A percentile compares a stretch with the other conserved stretches of the same genome.
Conservation (phyloP, 1,140 invertebrate species). For the Chironomus striatipennis region DNA sequence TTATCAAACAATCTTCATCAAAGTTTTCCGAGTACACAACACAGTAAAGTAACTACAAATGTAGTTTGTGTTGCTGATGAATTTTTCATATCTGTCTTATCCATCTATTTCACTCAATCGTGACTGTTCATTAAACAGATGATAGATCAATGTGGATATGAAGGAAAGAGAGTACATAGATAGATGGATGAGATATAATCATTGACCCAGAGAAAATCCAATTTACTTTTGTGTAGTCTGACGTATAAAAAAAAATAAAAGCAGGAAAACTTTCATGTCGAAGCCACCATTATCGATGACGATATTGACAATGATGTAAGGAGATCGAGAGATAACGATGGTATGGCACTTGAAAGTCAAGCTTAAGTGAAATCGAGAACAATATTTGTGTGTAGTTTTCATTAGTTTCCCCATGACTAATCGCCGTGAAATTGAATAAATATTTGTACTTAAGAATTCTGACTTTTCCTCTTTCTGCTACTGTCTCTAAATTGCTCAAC, state of each 20-base stretch:
- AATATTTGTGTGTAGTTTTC: neutral
- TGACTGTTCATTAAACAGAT: constrained; percentile 13
- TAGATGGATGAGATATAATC: neutral
- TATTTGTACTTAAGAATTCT: neutral
- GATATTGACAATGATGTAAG: too few relatives aligned
- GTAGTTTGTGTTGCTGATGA: neutral
- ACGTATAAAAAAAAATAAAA: neutral
- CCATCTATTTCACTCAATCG: neutral
- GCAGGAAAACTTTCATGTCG: neutral
- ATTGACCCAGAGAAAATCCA: constrained; percentile 12
- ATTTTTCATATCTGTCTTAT: constrained; percentile 1
- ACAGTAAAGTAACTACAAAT: too few relatives aligned
- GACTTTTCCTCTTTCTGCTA: too few relatives aligned
- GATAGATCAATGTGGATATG: constrained; percentile 10
- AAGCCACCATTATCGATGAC: neutral
- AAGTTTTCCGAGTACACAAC: too few relatives aligned
- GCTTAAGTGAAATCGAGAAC: too few relatives aligned
- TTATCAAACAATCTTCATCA: too few relatives aligned
- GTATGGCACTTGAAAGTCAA: too few relatives aligned
- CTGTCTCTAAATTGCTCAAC: too few relatives aligned
- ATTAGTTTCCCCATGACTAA: constrained; percentile 13
- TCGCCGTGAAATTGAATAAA: constrained; percentile 13
- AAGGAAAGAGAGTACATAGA: neutral
- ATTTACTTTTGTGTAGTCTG: neutral
- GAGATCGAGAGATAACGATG: too few relatives aligned